phyloP scores from a whole-genome alignment of 2,888 invertebrate species.

The Anodontia alba region DNA sequence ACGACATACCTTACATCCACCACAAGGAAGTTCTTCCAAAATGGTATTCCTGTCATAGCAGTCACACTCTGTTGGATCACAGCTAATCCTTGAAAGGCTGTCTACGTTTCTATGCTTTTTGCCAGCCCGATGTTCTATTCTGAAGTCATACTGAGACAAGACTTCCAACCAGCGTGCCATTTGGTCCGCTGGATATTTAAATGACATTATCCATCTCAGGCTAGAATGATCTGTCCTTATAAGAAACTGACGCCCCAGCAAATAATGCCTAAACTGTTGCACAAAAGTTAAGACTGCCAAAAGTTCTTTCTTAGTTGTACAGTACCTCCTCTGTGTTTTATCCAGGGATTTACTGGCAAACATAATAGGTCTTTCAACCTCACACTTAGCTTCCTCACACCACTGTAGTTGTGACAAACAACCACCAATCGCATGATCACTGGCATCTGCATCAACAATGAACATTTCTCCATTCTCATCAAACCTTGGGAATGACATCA shows the following conservation, averaged over 20 bases:
- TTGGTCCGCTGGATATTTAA: not conserved
- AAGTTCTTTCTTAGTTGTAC: slow-evolving; percentile 43
- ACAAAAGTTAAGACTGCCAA: slow-evolving; percentile 42
- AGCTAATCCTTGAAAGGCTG: not conserved
- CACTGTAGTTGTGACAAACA: too few species aligned
- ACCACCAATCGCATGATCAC: too few species aligned
- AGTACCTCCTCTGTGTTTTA: slow-evolving; percentile 36
- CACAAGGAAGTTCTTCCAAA: slow-evolving; percentile 26
- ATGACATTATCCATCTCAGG: not conserved
- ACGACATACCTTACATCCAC: slow-evolving; percentile 23
- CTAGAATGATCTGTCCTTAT: too few species aligned
- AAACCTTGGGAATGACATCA: too few species aligned
- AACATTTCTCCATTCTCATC: too few species aligned
- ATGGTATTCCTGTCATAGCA: slow-evolving; percentile 27
- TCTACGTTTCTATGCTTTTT: not conserved
- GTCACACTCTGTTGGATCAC: not conserved
- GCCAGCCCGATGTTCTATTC: not conserved
- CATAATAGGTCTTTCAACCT: too few species aligned
- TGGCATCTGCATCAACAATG: too few species aligned
- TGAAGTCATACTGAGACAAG: slow-evolving; percentile 29
- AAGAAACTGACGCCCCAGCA: too few species aligned
- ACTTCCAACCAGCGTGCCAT: slow-evolving; percentile 36
- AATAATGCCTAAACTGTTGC: too few species aligned
- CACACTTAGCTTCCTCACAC: too few species aligned
- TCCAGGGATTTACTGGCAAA: slow-evolving; percentile 45